phyloP scores from a whole-genome alignment of 2,888 invertebrate species.

The Emmelina monodactyla region DNA sequence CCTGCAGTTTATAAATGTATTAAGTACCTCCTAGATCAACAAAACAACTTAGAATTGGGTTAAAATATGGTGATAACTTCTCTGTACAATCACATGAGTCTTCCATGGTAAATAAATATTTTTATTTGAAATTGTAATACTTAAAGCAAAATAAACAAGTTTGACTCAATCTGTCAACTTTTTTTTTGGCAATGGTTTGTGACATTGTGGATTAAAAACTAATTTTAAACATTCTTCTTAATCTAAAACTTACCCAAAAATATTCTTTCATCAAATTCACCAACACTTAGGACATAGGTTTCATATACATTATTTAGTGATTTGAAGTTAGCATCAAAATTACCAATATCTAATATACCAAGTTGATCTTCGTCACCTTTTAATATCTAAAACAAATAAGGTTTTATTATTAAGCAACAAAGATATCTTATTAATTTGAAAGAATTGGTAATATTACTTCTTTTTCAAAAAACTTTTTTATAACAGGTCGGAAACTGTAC shows the following conservation, averaged over 20 bases:
- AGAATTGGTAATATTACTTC: slow-evolving; percentile 44
- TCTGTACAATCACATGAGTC: background rate
- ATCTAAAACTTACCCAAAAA: slow-evolving; percentile 78
- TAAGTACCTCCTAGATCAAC: slow-evolving; percentile 23
- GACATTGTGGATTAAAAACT: too few species aligned
- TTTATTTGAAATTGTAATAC: too few species aligned
- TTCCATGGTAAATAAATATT: too few species aligned
- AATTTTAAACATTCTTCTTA: too few species aligned
- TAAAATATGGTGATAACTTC: slow-evolving; percentile 14
- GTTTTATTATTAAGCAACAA: background rate
- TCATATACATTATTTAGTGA: slow-evolving; percentile 89
- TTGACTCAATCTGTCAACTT: too few species aligned
- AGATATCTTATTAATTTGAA: background rate
- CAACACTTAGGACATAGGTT: slow-evolving; percentile 86
- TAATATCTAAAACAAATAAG: slow-evolving; percentile 63
- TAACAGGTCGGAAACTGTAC: slow-evolving; percentile 82
- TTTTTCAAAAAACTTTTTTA: slow-evolving; percentile 77
- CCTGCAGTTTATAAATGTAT: slow-evolving; percentile 1
- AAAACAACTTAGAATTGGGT: slow-evolving; percentile 30
- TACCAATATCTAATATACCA: slow-evolving; percentile 78
- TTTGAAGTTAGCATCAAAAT: slow-evolving; percentile 87
- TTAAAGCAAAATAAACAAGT: too few species aligned
- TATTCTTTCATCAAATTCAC: slow-evolving; percentile 96
- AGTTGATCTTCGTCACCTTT: slow-evolving; percentile 76
- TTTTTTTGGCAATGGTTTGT: too few species aligned